These are phyloP conservation scores for Heterohyrax brucei DNA, from an alignment of 2,797 vertebrate species.

Conservation along the genomic window DNA sequence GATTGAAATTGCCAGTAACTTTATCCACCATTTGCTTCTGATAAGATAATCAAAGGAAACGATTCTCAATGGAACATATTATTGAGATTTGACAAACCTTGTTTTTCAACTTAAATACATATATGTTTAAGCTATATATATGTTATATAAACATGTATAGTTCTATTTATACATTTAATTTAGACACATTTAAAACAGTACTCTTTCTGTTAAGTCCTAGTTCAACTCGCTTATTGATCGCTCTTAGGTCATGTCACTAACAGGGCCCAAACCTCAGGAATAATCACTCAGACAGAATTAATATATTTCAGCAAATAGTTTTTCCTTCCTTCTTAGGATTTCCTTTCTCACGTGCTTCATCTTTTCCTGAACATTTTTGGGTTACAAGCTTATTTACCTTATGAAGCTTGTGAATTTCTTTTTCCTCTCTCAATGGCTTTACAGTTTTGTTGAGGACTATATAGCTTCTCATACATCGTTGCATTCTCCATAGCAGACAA, in stretches of 20 bases:
- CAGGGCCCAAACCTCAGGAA: not conserved
- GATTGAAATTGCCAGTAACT: not conserved
- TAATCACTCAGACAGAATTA: not conserved
- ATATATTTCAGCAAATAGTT: not conserved
- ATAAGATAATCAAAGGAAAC: slow-evolving; percentile 2
- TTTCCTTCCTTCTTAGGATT: slow-evolving; percentile 23
- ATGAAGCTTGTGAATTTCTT: not conserved
- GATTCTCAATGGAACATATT: not conserved
- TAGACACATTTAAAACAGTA: not conserved
- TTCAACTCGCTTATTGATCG: not conserved
- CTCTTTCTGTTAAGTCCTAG: not conserved
- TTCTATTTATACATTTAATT: not conserved
- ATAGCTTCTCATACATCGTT: not conserved
- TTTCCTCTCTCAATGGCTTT: not conserved
- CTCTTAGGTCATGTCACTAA: not conserved
- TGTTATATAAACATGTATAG: not conserved
- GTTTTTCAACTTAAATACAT: not conserved
- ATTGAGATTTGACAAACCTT: not conserved
- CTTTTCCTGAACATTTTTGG: not conserved
- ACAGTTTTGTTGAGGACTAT: not conserved
- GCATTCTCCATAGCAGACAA: not conserved
- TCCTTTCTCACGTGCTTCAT: not conserved
- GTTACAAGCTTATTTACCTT: not conserved
- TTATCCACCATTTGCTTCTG: slow-evolving; percentile 39
- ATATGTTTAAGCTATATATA: slow-evolving; percentile 24